A percentile compares a stretch with the other conserved stretches of the same genome.
These are phyloP conservation scores for Venturia canescens DNA, from an alignment of 1,140 invertebrate genomes.

Conservation along the genomic window DNA sequence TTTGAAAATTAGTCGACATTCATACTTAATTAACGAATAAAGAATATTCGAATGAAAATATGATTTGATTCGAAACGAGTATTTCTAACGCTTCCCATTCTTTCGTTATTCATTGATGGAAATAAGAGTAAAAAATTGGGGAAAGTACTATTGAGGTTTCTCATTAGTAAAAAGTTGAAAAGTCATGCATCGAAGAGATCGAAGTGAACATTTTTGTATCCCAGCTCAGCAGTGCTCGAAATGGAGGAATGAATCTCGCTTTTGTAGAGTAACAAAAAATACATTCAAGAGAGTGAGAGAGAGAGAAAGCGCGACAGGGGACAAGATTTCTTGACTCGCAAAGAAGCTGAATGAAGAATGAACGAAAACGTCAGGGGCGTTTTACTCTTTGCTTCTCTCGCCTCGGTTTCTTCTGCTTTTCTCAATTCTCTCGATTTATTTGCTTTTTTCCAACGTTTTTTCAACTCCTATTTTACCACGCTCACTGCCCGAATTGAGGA, in stretches of 20 bases:
- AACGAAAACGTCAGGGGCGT: background rate
- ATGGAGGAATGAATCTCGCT: slow-evolving; percentile 4
- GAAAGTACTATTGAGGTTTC: background rate
- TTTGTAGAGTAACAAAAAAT: background rate
- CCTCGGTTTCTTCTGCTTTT: background rate
- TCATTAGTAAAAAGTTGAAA: background rate
- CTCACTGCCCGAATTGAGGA: slow-evolving; percentile 36
- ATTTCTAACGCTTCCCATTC: too few species aligned
- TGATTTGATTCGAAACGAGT: too few species aligned
- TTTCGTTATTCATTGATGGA: background rate
- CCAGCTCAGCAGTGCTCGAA: background rate
- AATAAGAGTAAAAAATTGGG: too few species aligned
- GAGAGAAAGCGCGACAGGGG: background rate
- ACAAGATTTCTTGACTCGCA: background rate
- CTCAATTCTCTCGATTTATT: background rate
- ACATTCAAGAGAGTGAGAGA: background rate
- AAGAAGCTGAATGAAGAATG: background rate
- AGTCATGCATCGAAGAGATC: background rate
- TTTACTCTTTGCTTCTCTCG: background rate
- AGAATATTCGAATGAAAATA: background rate
- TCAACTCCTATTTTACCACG: background rate
- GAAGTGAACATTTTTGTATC: background rate
- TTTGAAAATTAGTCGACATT: too few species aligned
- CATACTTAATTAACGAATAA: background rate
- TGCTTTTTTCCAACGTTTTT: background rate